phyloP scores from a whole-genome alignment of 2,113 vertebrate species.

The Cyanoderma ruficeps region DNA sequence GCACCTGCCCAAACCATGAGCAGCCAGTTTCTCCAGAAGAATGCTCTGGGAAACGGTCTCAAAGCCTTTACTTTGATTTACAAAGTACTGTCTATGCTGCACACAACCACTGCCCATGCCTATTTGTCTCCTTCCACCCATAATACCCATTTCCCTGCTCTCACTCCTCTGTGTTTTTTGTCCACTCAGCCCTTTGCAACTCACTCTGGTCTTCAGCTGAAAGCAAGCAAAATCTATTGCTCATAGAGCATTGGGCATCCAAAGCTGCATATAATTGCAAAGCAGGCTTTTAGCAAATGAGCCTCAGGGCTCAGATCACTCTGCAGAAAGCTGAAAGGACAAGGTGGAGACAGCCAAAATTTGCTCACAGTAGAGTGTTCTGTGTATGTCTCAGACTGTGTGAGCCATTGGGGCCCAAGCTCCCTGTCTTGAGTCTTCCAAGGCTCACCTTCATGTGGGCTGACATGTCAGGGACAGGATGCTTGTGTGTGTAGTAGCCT shows the following conservation, averaged over 20 bases:
- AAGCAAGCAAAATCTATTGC: neutral
- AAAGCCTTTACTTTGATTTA: neutral
- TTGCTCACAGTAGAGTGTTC: neutral
- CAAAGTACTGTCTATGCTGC: neutral
- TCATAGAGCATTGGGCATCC: neutral
- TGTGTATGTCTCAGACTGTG: neutral
- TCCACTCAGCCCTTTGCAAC: neutral
- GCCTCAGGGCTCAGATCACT: neutral
- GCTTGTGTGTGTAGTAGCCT: neutral
- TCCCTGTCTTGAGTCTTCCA: neutral
- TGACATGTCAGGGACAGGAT: neutral
- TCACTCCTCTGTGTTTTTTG: neutral
- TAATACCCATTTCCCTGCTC: neutral
- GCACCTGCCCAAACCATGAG: neutral
- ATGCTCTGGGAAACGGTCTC: neutral
- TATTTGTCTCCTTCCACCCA: neutral
- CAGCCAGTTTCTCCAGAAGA: neutral
- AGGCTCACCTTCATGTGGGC: neutral
- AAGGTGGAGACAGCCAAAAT: neutral
- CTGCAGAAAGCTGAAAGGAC: neutral
- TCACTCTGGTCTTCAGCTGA: neutral
- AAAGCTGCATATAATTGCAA: neutral
- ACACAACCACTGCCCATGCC: neutral
- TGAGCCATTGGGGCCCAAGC: rapidly evolving
- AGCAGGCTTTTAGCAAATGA: neutral